phyloP scores from a whole-genome alignment of 2,888 invertebrate species.

The Tipula lateralis region DNA sequence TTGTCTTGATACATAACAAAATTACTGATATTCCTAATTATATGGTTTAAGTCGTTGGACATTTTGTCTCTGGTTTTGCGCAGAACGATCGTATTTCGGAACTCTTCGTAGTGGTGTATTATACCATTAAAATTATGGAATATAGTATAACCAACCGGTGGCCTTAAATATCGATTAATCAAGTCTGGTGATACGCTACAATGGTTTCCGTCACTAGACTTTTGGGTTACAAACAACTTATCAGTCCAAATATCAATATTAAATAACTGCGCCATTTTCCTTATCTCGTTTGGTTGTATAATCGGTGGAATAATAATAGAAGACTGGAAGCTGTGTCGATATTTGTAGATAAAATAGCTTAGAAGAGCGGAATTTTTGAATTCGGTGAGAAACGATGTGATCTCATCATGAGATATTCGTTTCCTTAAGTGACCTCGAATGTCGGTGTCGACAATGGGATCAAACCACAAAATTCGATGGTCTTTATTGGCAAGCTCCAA shows the following conservation, averaged over 20 bases:
- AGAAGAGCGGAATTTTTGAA: not conserved
- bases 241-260: not conserved
- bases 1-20: not conserved
- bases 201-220: not conserved
- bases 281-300: not conserved
- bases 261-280: not conserved
- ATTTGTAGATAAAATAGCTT: not conserved
- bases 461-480: not conserved
- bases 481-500: not conserved
- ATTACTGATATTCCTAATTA: not conserved
- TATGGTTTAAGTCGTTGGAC: not conserved
- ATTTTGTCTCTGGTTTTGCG: not conserved
- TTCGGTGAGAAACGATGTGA: not conserved
- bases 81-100: not conserved
- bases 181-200: not conserved
- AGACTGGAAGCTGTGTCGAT: not conserved
- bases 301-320: not conserved
- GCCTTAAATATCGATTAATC: not conserved
- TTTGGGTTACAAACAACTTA: not conserved
- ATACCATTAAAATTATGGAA: not conserved
- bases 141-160: not conserved
- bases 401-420: not conserved
- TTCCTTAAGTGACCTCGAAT: not conserved
- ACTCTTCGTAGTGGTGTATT: not conserved
- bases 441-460: not conserved